phyloP scores from a whole-genome alignment of 2,888 invertebrate genomes.

The Melipona beecheii region DNA sequence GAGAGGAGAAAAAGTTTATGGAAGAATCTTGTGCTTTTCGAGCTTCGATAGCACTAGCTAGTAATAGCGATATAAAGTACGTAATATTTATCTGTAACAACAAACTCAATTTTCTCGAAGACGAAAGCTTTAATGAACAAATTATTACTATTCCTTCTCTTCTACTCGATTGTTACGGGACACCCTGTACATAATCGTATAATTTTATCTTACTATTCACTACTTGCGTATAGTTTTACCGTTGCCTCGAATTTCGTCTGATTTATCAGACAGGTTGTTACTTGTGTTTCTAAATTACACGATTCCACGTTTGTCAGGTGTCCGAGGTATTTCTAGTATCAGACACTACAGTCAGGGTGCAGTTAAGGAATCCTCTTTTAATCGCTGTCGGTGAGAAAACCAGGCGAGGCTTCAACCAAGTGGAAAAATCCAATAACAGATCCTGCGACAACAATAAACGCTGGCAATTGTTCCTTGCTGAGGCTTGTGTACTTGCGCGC shows the following conservation, averaged over 20 bases:
- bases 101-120: too few species aligned
- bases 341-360: slow-evolving; percentile 42
- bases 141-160: too few species aligned
- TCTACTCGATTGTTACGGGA: too few species aligned
- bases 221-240: too few species aligned
- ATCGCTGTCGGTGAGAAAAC: slow-evolving; percentile 58
- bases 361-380: slow-evolving; percentile 58
- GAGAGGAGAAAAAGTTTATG: too few species aligned
- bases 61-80: too few species aligned
- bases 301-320: slow-evolving; percentile 29
- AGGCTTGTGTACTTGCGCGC: background rate
- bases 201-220: too few species aligned
- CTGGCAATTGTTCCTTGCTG: slow-evolving; percentile 7
- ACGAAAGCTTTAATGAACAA: too few species aligned
- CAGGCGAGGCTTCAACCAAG: slow-evolving; percentile 60
- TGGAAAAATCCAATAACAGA: slow-evolving; percentile 75
- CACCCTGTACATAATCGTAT: too few species aligned
- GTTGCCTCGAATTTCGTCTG: background rate
- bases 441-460: slow-evolving; percentile 52
- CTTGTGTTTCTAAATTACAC: slow-evolving; percentile 36
- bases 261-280: slow-evolving; percentile 29
- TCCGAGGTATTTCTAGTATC: slow-evolving; percentile 54
- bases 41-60: too few species aligned
- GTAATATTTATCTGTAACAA: too few species aligned
- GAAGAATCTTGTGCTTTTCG: too few species aligned